Conservation (phyloP, 2,113 vertebrate species). For the Abramis brama region DNA sequence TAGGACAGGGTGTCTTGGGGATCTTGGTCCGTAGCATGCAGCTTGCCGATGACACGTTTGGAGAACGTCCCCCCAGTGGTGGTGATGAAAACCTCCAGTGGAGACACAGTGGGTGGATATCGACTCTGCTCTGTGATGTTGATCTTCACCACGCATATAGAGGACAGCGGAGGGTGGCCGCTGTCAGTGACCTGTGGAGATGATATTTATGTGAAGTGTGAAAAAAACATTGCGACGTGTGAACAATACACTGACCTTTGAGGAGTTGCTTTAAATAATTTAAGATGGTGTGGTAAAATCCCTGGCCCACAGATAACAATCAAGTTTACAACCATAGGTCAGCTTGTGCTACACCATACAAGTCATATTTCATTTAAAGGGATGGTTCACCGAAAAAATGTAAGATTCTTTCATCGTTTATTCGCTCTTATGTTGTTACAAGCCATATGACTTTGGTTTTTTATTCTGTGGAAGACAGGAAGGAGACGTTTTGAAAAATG, state of each 20-base stretch:
- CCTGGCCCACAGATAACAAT: neutral
- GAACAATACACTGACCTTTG: conserved; percentile 17
- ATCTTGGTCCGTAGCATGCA: conserved; percentile 92
- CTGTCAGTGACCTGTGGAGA: conserved; percentile 86
- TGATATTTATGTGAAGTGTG: conserved; percentile 21
- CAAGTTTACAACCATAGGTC: neutral
- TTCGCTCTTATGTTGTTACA: neutral
- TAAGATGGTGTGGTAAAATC: neutral
- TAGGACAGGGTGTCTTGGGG: conserved; percentile 85
- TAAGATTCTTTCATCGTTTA: neutral
- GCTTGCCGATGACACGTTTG: conserved; percentile 85
- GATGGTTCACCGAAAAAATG: neutral
- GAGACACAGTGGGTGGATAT: conserved; percentile 84
- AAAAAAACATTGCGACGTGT: neutral
- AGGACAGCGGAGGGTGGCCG: conserved; percentile 87
- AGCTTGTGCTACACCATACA: neutral
- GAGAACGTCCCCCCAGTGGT: conserved; percentile 74
- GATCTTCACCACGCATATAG: conserved; percentile 85
- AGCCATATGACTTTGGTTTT: neutral
- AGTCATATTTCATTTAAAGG: neutral
- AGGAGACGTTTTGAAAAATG: neutral
- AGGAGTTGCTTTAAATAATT: conserved; percentile 17
- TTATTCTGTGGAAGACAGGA: neutral
- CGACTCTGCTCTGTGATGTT: conserved; percentile 87
- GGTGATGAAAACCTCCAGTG: conserved; percentile 92